phyloP scores from a whole-genome alignment of 2,797 vertebrate genomes.

The Neoniphon sammara region DNA sequence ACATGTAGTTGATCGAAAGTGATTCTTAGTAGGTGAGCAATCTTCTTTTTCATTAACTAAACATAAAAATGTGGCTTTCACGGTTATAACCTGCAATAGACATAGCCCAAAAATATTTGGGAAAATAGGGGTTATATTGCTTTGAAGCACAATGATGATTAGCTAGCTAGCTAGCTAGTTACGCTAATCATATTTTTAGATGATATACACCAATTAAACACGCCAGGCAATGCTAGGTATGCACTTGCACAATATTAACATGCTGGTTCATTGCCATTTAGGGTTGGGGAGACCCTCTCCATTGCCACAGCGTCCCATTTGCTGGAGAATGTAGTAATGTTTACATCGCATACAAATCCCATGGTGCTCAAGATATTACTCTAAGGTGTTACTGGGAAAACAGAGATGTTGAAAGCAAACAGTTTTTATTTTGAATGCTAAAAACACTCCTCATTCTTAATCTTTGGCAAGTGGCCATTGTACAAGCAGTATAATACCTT shows the following conservation, averaged over 20 bases:
- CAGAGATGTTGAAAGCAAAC: not conserved
- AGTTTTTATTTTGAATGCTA: not conserved
- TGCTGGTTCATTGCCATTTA: not conserved
- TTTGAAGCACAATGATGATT: not conserved
- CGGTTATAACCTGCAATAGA: no score
- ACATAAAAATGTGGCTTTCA: no score
- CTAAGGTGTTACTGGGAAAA: not conserved
- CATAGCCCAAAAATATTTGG: no score
- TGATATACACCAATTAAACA: not conserved
- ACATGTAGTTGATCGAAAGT: no score
- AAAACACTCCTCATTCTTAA: not conserved
- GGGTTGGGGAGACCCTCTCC: not conserved
- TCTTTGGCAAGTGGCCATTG: not conserved
- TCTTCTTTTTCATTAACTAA: no score
- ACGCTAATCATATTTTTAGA: not conserved
- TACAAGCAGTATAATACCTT: not conserved
- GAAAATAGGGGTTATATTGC: no score
- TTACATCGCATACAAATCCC: no score
- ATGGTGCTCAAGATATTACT: no score
- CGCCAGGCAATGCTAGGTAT: not conserved
- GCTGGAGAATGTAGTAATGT: not conserved
- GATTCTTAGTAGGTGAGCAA: no score
- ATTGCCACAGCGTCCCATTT: not conserved
- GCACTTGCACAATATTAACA: not conserved
- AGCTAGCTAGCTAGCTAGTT: conserved; percentile 1